Conservation (phyloP, 2,888 invertebrate species). For the Brenthis hecate region DNA sequence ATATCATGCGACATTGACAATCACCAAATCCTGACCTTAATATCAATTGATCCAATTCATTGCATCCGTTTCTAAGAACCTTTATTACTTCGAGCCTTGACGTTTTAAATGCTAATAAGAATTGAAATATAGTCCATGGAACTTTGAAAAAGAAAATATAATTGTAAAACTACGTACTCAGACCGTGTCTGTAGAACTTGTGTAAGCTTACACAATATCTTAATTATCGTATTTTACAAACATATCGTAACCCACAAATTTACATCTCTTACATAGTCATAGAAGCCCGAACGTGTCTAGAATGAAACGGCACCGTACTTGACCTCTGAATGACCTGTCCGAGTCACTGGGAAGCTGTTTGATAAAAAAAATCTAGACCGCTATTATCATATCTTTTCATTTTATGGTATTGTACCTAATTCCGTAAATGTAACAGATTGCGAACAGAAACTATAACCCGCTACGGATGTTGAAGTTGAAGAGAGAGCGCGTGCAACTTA, state of each 20-base stretch:
- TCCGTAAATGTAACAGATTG: constrained; percentile 38
- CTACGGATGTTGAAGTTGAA: constrained; percentile 46
- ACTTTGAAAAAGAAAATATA: constrained; percentile 1
- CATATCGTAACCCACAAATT: constrained; percentile 6
- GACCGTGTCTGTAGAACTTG: too few relatives aligned
- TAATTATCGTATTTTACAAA: constrained; percentile 4
- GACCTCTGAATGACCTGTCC: constrained; percentile 24
- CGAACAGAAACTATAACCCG: constrained; percentile 55
- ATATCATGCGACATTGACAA: constrained; percentile 17
- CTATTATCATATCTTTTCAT: constrained; percentile 3
- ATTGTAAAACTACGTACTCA: too few relatives aligned
- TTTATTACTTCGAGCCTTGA: constrained; percentile 38
- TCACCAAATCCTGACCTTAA: constrained; percentile 44
- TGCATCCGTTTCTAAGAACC: constrained; percentile 50
- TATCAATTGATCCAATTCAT: constrained; percentile 50
- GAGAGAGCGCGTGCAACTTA: constrained; percentile 44
- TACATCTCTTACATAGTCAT: constrained; percentile 26
- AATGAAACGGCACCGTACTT: constrained; percentile 24
- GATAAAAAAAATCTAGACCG: constrained; percentile 1
- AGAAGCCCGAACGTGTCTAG: constrained; percentile 25
- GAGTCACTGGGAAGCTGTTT: not conserved
- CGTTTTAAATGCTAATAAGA: constrained; percentile 18
- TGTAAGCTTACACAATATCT: not conserved
- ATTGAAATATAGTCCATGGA: constrained; percentile 12
- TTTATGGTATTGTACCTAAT: constrained; percentile 12